These are phyloP conservation scores for Leucania comma DNA, from an alignment of 2,888 invertebrate genomes.

Conservation along the genomic window DNA sequence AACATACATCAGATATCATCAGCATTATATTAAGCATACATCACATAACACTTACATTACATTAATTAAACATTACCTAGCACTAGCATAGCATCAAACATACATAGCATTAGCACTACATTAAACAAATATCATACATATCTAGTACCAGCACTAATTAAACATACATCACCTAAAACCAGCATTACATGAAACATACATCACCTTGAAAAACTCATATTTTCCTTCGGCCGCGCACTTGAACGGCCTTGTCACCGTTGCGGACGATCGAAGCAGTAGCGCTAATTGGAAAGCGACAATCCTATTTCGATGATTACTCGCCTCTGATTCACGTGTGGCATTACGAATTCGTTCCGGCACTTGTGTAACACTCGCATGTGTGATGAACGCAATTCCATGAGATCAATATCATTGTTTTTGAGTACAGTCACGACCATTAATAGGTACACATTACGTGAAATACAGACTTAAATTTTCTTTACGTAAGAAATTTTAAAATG, in stretches of 20 bases:
- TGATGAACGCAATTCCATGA: constrained; percentile 62
- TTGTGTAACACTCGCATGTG: constrained; percentile 67
- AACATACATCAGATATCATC: too few relatives aligned
- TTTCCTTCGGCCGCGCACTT: constrained; percentile 37
- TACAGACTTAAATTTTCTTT: too few relatives aligned
- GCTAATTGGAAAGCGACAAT: constrained; percentile 89
- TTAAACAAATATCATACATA: too few relatives aligned
- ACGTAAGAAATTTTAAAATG: too few relatives aligned
- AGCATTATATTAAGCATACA: too few relatives aligned
- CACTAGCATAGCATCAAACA: background rate
- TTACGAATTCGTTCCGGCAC: constrained; percentile 63
- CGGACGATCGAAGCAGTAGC: constrained; percentile 76
- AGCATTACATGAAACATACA: background rate
- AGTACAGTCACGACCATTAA: constrained; percentile 2
- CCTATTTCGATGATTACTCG: constrained; percentile 87
- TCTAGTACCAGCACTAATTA: background rate
- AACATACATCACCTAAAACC: too few relatives aligned
- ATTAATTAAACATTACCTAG: too few relatives aligned
- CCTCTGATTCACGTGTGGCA: constrained; percentile 70
- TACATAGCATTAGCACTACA: too few relatives aligned
- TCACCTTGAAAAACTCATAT: constrained; percentile 25
- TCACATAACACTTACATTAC: too few relatives aligned
- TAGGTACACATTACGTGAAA: too few relatives aligned
- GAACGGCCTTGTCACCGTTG: constrained; percentile 69
- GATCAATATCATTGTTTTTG: constrained; percentile 49